Conservation (phyloP, 1,140 invertebrate genomes). For the Pogonomyrmex barbatus region DNA sequence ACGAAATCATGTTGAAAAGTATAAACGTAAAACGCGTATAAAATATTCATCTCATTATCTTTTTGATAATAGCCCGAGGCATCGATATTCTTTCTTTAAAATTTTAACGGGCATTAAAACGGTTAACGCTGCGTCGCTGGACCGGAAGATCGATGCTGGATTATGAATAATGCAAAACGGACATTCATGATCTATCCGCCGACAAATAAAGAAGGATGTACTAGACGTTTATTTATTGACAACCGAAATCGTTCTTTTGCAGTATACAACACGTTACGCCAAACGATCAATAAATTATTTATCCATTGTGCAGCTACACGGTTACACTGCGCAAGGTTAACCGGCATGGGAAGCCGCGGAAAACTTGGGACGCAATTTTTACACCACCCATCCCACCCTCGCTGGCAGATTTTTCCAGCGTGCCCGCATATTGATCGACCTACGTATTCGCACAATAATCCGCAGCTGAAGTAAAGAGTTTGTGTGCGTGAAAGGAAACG, state of each 20-base stretch:
- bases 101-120: constrained; percentile 58
- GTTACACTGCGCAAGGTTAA: constrained; percentile 31
- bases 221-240: constrained; percentile 59
- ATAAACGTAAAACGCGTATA: constrained; percentile 2
- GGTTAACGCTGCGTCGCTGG: constrained; percentile 50
- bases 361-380: constrained; percentile 56
- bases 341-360: constrained; percentile 12
- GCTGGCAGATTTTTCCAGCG: constrained; percentile 55
- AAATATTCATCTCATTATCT: constrained; percentile 63
- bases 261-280: not conserved
- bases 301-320: constrained; percentile 26
- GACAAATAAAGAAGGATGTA: constrained; percentile 58
- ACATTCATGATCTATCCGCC: constrained; percentile 62
- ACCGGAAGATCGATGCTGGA: constrained; percentile 57
- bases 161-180: constrained; percentile 63
- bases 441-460: constrained; percentile 35
- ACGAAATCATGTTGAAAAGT: constrained; percentile 16
- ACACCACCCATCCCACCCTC: constrained; percentile 2
- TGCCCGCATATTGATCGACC: constrained; percentile 63
- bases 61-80: constrained; percentile 53
- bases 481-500: not conserved
- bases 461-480: constrained; percentile 23
- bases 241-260: constrained; percentile 60
- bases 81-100: constrained; percentile 60
- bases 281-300: constrained; percentile 58